phyloP scores from a whole-genome alignment of 1,140 invertebrate genomes.

The Zaprionus vittiger region DNA sequence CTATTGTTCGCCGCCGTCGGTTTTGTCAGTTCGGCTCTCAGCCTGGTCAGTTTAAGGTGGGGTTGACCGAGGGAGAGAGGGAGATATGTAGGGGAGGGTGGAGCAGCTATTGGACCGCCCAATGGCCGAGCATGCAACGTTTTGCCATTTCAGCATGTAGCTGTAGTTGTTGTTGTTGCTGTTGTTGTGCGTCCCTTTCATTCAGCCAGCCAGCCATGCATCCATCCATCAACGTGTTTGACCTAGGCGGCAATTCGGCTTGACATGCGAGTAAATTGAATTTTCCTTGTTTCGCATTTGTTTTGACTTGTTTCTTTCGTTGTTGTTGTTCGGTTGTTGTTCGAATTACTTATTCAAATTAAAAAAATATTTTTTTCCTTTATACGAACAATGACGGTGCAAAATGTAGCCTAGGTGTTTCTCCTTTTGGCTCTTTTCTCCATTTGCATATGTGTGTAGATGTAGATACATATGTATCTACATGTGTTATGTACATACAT shows the following conservation, averaged over 20 bases:
- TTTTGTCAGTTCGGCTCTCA: neutral
- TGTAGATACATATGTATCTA: conserved; percentile 15
- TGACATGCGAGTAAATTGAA: conserved; percentile 83
- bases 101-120: conserved; percentile 58
- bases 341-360: conserved; percentile 83
- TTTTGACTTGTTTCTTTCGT: conserved; percentile 66
- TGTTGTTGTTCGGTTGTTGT: conserved; percentile 55
- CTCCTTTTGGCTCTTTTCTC: conserved; percentile 34
- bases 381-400: conserved; percentile 68
- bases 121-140: conserved; percentile 74
- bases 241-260: conserved; percentile 83
- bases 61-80: neutral
- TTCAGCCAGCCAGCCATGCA: conserved; percentile 45
- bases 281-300: conserved; percentile 82
- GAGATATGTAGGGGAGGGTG: neutral
- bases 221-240: conserved; percentile 82
- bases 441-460: conserved; percentile 28
- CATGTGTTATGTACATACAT: conserved; percentile 7
- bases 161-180: conserved; percentile 33
- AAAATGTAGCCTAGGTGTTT: conserved; percentile 52
- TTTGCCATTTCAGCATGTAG: conserved; percentile 78
- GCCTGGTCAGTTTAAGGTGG: conserved; percentile 12
- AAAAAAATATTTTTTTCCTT: conserved; percentile 74
- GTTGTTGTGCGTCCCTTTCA: conserved; percentile 43
- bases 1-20: conserved; percentile 52